Base-by-base conservation (phyloP, 1,140 invertebrate species). In the Chelonus insularis region DNA sequence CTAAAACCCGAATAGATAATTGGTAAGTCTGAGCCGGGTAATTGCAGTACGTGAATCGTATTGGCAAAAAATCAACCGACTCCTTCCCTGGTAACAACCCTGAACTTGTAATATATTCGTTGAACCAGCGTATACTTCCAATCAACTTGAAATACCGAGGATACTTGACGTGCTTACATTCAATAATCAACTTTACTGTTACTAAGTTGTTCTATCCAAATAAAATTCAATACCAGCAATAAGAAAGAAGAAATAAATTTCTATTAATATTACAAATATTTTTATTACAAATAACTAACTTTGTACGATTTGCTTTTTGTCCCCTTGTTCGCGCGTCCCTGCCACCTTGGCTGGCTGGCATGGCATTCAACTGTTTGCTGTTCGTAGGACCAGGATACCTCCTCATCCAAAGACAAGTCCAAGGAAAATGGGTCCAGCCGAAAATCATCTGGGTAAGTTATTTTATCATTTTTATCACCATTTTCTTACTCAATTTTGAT, bases 361-460 rank as follows among this genome's bases (percentile, higher is more conserved):
- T 83, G 80, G 80, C 79, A 82, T 78, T 81, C 80, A 82, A 78
- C 79, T 77, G 79, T 83, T 84, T 85, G 84, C 84, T 86, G 84
- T 86, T 86, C 84, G 80, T 85, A 86, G 85, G 84, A 86, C 75
- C 84, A 85, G 75, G 79, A 78, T 67, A 71, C 71, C 59, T 71
- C 72, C 57, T 71, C 70, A 55, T 71, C 78, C 73, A 83, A 83
- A 79, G 83, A 83, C 68, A 83, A 82, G 72, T 68, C 76, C 62
- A 85, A 81, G 75, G 85, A 86, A 73, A 86, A 86, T 82, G 84
- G 84, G 61, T 82, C 79, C 55, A 84, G 80, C 62, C 77, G 82
- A 50, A 80, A 81, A 71, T 73, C 77, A 9, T 83, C 83, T 60
- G 83, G 84, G 84, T 85, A 73, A 84, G 82, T 65, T 62, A 9